phyloP scores from a whole-genome alignment of 2,888 invertebrate genomes.

The Rhagonycha lutea region DNA sequence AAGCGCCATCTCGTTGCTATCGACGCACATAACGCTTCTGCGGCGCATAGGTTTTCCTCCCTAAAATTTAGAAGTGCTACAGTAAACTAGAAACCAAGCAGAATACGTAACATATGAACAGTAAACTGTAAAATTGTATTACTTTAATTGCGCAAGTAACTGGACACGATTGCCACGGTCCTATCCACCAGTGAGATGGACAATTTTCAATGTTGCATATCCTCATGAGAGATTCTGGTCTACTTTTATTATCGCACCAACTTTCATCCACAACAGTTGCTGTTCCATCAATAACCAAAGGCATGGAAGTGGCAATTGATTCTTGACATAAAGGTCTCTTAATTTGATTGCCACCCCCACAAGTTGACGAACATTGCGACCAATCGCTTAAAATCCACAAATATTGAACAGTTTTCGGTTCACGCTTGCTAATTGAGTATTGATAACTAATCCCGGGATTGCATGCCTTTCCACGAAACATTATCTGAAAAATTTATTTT shows the following conservation, averaged over 20 bases:
- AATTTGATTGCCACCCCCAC: conserved; percentile 76
- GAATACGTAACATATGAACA: not conserved
- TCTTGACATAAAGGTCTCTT: conserved; percentile 59
- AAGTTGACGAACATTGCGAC: conserved; percentile 77
- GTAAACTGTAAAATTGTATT: conserved; percentile 15
- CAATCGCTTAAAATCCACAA: conserved; percentile 80
- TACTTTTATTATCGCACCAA: conserved; percentile 52
- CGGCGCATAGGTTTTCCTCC: conserved; percentile 64
- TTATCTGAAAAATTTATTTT: conserved; percentile 58
- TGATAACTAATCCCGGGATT: conserved; percentile 85
- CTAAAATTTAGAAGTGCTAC: conserved; percentile 34
- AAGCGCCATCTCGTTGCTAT: conserved; percentile 75
- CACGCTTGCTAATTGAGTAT: conserved; percentile 74
- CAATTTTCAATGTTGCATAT: conserved; percentile 69
- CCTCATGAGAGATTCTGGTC: conserved; percentile 65
- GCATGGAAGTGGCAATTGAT: conserved; percentile 52
- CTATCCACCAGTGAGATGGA: conserved; percentile 84
- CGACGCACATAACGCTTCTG: conserved; percentile 76
- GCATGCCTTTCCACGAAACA: conserved; percentile 72
- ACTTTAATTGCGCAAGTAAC: conserved; percentile 63
- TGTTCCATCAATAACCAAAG: conserved; percentile 51
- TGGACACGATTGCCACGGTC: conserved; percentile 84
- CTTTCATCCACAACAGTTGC: conserved; percentile 51
- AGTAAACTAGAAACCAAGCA: not conserved
- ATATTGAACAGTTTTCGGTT: conserved; percentile 64